phyloP scores from a whole-genome alignment of 2,888 invertebrate species.

The Conistra vaccinii region DNA sequence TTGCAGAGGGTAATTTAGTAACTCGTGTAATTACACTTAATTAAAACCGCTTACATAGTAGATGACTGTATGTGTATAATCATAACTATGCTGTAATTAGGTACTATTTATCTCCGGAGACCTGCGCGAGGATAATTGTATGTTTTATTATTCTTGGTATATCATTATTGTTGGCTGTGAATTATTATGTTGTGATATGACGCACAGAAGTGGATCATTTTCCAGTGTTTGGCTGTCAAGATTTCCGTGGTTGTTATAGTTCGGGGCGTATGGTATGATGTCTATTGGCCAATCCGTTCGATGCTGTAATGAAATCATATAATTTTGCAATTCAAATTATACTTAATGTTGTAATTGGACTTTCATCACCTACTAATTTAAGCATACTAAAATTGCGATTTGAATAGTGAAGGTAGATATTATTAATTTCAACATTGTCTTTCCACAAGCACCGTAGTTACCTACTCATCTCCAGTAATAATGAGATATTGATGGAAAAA shows the following conservation, averaged over 20 bases:
- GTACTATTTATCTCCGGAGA: constrained; percentile 33
- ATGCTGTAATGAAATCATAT: background rate
- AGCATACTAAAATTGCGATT: background rate
- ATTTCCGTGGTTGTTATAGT: background rate
- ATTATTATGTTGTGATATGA: background rate
- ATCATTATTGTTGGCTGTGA: background rate
- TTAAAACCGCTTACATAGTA: constrained; percentile 30
- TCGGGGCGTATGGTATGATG: background rate
- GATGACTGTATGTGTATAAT: constrained; percentile 22
- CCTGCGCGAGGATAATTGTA: constrained; percentile 25
- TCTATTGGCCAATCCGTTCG: background rate
- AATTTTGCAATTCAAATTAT: background rate
- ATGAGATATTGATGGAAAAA: background rate
- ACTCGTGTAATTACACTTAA: constrained; percentile 41
- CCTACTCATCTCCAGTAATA: background rate
- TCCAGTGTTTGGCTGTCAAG: background rate
- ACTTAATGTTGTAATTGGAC: background rate
- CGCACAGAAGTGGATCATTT: constrained; percentile 1
- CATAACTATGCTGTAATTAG: constrained; percentile 29
- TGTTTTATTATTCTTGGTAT: constrained; percentile 24
- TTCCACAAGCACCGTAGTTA: background rate
- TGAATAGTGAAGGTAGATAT: background rate
- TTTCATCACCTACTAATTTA: background rate
- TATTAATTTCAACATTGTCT: background rate
- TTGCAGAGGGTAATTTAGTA: constrained; percentile 19